phyloP scores from a whole-genome alignment of 2,113 vertebrate genomes.

The Sturnus vulgaris region DNA sequence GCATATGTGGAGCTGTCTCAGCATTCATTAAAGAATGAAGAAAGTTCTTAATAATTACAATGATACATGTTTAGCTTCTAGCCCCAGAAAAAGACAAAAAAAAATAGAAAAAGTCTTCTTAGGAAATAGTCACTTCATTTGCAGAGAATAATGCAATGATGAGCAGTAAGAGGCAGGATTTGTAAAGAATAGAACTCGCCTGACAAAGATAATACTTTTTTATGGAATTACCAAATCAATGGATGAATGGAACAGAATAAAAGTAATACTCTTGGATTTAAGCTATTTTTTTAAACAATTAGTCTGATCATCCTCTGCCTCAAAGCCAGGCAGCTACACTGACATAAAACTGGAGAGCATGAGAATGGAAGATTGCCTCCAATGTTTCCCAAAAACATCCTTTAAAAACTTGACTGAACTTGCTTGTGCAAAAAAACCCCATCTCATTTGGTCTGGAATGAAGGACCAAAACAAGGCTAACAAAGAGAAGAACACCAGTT shows the following conservation, averaged over 20 bases:
- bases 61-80: not conserved
- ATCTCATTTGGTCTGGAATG: not conserved
- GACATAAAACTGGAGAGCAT: not conserved
- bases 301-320: not conserved
- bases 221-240: not conserved
- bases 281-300: not conserved
- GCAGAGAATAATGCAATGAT: not conserved
- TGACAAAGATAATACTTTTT: constrained; percentile 1
- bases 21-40: not conserved
- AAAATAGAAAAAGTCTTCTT: not conserved
- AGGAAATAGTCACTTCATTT: not conserved
- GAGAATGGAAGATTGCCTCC: not conserved
- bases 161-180: not conserved
- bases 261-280: not conserved
- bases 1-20: not conserved
- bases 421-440: not conserved
- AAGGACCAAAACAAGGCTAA: not conserved
- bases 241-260: not conserved
- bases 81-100: not conserved
- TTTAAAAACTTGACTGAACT: not conserved
- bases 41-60: not conserved
- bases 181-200: not conserved
- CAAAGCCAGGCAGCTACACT: not conserved
- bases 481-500: not conserved
- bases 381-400: not conserved